Evolutionary conservation across 2,797 vertebrate genomes (phyloP).

Genomic region (Macrochelys suwanniensis): DNA sequence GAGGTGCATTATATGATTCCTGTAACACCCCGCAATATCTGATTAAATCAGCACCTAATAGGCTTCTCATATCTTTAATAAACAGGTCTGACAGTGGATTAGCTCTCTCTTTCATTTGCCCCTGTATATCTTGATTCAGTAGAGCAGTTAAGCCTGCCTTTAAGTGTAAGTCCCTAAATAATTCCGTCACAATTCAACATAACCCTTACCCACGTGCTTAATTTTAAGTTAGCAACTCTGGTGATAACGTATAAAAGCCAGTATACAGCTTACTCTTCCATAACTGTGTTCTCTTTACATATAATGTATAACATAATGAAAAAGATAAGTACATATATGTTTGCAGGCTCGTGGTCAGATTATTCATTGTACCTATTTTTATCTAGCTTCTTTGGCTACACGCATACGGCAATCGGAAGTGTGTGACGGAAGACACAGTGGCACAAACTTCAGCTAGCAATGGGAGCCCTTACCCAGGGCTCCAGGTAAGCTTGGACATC

Average conservation of each 20-base stretch:
- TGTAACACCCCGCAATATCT: rapidly evolving
- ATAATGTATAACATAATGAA: background rate
- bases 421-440: too few relatives aligned
- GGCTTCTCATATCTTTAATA: background rate
- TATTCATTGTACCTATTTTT: background rate
- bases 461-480: background rate
- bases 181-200: background rate
- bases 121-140: background rate
- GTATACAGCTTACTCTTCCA: background rate
- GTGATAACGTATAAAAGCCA: background rate
- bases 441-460: too few relatives aligned
- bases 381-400: background rate
- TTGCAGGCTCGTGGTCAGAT: background rate
- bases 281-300: background rate
- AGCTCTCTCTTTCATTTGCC: rapidly evolving
- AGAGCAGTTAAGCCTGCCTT: rapidly evolving
- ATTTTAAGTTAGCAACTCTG: background rate
- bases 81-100: rapidly evolving
- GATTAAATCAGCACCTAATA: background rate
- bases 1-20: background rate
- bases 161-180: background rate
- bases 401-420: too few relatives aligned
- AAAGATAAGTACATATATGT: background rate
- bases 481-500: background rate
- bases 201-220: background rate